Conservation (phyloP, 2,113 vertebrate species). For the Apeltes quadracus region DNA sequence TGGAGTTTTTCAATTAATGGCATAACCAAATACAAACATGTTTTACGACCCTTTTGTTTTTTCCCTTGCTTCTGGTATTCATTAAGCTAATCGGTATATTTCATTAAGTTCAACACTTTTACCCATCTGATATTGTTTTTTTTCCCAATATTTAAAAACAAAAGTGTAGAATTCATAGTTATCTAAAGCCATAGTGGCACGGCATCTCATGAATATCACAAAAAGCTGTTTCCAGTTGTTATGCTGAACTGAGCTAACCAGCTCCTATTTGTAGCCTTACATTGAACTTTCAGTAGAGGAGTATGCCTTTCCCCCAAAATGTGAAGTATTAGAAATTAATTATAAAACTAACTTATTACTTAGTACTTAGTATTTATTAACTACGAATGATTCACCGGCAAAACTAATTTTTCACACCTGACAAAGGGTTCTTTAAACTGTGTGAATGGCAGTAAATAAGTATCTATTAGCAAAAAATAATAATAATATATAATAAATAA, state of each 20-base stretch:
- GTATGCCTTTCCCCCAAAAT: too few relatives aligned
- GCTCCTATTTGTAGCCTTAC: background rate
- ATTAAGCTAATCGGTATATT: background rate
- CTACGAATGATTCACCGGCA: background rate
- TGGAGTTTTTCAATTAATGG: background rate
- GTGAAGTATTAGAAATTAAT: too few relatives aligned
- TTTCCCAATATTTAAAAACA: background rate
- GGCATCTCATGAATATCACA: background rate
- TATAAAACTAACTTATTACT: too few relatives aligned
- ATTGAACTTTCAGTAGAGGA: too few relatives aligned
- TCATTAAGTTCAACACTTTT: background rate
- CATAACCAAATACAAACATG: accelerated
- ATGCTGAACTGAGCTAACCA: background rate
- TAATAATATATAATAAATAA: too few relatives aligned
- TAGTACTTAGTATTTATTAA: background rate
- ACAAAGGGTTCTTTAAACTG: background rate
- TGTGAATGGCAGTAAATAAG: background rate
- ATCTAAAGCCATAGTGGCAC: background rate
- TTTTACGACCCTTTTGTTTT: background rate
- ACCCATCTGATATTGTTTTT: background rate
- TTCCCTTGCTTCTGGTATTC: background rate
- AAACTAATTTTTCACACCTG: background rate
- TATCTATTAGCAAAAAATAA: background rate
- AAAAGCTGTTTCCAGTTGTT: background rate
- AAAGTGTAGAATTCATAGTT: background rate